Percentiles rank a stretch among this genome's conserved stretches.
phyloP scores from a whole-genome alignment of 2,113 vertebrate species.

The Xiphophorus hellerii region DNA sequence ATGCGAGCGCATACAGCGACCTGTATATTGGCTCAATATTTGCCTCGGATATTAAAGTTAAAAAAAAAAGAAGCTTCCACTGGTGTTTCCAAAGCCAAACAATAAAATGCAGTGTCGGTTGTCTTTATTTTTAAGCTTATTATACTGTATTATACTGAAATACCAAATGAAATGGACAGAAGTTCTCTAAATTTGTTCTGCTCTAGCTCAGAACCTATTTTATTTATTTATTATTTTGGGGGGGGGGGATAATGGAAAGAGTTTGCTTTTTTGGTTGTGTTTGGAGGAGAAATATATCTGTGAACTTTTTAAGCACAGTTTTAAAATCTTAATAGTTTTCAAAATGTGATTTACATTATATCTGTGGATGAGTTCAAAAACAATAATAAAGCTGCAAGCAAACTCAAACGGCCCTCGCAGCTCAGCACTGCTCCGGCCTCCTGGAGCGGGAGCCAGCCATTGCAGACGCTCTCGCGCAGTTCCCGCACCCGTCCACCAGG shows the following conservation, averaged over 20 bases:
- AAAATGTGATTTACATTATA: no score
- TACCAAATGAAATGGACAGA: background rate
- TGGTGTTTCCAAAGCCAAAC: background rate
- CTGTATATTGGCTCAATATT: background rate
- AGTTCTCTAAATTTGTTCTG: background rate
- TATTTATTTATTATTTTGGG: no score
- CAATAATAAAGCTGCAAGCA: no score
- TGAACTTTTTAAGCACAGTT: background rate
- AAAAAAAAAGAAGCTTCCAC: background rate
- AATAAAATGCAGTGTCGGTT: background rate
- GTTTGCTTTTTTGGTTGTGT: background rate
- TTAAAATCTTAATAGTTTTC: no score
- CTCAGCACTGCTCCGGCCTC: no score
- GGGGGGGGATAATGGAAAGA: background rate
- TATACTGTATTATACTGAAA: background rate
- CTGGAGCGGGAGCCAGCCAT: no score
- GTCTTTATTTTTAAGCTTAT: background rate
- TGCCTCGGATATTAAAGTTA: background rate
- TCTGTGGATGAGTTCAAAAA: no score
- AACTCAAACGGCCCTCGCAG: no score
- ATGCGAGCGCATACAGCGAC: slow-evolving; percentile 33
- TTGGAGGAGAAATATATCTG: no score
- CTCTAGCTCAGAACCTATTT: background rate
- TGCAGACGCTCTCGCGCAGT: no score
- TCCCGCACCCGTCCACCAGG: no score